A percentile compares a stretch with the other conserved stretches of the same genome.
These are phyloP conservation scores for Anomalospiza imberbis DNA, from an alignment of 2,797 vertebrate species.

Conservation along the genomic window DNA sequence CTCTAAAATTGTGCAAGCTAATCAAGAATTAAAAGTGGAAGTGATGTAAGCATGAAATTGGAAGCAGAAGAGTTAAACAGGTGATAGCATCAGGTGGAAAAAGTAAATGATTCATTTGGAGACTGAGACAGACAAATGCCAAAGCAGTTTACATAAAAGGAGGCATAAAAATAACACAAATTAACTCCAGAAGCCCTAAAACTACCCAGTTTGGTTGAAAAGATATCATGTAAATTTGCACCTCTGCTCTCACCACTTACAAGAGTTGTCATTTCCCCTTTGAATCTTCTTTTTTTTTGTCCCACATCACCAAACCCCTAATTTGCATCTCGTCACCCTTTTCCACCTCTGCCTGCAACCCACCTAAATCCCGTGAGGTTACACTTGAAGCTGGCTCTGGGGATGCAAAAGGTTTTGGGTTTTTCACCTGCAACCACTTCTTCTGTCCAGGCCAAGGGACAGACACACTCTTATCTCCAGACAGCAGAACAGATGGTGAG, in stretches of 20 bases:
- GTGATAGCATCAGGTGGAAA: neutral
- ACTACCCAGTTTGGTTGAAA: neutral
- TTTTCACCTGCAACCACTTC: neutral
- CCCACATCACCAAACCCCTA: neutral
- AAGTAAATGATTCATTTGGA: neutral
- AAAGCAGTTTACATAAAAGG: neutral
- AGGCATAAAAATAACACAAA: neutral
- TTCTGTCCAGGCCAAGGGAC: fast-evolving
- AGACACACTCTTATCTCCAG: neutral
- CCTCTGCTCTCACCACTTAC: neutral
- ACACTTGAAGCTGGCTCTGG: neutral
- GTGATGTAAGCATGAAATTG: neutral
- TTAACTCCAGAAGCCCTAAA: neutral
- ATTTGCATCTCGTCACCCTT: neutral
- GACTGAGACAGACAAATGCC: neutral
- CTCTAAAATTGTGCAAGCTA: neutral
- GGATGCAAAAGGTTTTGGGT: neutral
- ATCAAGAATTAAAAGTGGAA: neutral
- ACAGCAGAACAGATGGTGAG: neutral
- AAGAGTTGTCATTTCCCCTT: neutral
- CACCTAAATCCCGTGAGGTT: neutral
- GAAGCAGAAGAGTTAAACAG: neutral
- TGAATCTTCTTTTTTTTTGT: neutral
- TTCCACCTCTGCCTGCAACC: neutral
- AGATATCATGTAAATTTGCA: neutral